Evolutionary conservation across 2,797 vertebrate genomes (phyloP), one percentile per base, ranked within the genome.

Genomic region (Ibycter americanus): DNA sequence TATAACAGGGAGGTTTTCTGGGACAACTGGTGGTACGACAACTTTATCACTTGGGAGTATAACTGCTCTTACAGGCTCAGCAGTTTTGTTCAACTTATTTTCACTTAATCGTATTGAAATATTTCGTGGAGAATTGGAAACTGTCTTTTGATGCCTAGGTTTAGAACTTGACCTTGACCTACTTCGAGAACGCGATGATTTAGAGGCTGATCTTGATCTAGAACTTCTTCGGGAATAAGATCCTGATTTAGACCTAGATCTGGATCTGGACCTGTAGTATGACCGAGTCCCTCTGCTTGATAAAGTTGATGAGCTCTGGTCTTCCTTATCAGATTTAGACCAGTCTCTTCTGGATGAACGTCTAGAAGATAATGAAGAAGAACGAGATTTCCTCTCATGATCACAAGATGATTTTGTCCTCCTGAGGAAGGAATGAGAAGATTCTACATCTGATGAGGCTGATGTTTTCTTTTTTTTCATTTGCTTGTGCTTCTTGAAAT

Each of bases 1-100:
- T 89, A 99, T 99, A 36, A 99, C 99, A 17, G 99, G 98, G 71
- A 98, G 98, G 89, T 23, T 98, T 89, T 99, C 99, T 15, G 98
- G 96, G 65, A 98, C 97, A 11, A 98, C 97, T 22, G 97, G 76
- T 1, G 98, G 97, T 9, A 98, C 92, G 1, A 98, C 59, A 4
- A 97, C 67, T 67, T 93, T 99, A 95, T 98, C 97, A 68, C 89
- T 97, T 6, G 98, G 98, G 47, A 98, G 96, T 5, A 96, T 56
- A 32, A 95, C 92, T 66, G 98, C 78, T 87, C 98, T 96, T 32
- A 94, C 62, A 34, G 98, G 65, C 9, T 99, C 98, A 34, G 40
- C 44, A 40, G 96, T 42, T 95, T 98, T 99, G 73, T 86, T 70
- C 76, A 98, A 96, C 81, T 97, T 98, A 44, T 36, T 94, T 62